These are phyloP conservation scores for Tetramorium alpestre DNA, from an alignment of 1,140 invertebrate species.

Conservation along the genomic window DNA sequence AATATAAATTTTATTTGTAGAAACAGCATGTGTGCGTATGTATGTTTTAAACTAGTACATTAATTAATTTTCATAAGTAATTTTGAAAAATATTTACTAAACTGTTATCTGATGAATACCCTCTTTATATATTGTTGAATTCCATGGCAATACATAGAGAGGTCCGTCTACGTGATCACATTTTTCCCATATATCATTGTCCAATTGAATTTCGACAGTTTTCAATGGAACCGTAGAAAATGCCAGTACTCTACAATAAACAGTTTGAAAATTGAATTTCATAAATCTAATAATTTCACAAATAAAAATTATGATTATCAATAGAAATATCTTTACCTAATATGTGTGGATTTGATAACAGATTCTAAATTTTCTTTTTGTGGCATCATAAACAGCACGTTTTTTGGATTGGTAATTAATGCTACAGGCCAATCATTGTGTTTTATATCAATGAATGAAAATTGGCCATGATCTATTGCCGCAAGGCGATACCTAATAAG, in stretches of 20 bases:
- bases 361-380: slow-evolving; percentile 90
- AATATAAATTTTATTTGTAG: slow-evolving; percentile 10
- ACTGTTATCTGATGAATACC: slow-evolving; percentile 92
- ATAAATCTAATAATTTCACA: neutral
- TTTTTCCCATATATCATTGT: slow-evolving; percentile 88
- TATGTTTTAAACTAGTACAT: neutral
- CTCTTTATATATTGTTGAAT: slow-evolving; percentile 87
- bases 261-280: slow-evolving; percentile 34
- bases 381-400: slow-evolving; percentile 91
- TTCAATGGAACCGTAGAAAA: slow-evolving; percentile 90
- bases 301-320: neutral
- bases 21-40: neutral
- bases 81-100: slow-evolving; percentile 55
- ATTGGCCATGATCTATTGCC: slow-evolving; percentile 95
- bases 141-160: slow-evolving; percentile 91
- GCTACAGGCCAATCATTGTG: slow-evolving; percentile 93
- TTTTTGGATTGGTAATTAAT: slow-evolving; percentile 96
- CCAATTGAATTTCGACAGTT: slow-evolving; percentile 89
- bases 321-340: slow-evolving; percentile 86
- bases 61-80: neutral
- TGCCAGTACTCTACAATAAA: slow-evolving; percentile 88
- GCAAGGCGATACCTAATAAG: slow-evolving; percentile 90
- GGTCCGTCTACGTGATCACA: slow-evolving; percentile 88
- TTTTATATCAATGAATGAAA: slow-evolving; percentile 94
- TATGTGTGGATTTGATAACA: slow-evolving; percentile 91